Base-by-base conservation (phyloP, 2,797 vertebrate genomes). In the Rhodeus uyekii region DNA sequence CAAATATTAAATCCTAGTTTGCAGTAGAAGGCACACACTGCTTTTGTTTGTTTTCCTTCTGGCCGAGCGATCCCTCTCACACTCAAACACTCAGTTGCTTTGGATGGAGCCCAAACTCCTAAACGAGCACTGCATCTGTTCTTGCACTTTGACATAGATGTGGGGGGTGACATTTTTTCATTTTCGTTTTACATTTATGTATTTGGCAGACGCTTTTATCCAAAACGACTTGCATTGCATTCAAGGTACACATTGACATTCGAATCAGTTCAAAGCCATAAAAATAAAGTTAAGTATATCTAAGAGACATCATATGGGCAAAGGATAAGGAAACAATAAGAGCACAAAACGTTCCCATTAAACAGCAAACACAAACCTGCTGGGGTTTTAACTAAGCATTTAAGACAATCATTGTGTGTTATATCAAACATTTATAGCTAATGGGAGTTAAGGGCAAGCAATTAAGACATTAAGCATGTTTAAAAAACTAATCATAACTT, bases 101-200 rank as follows among this genome's bases (percentile, higher is more conserved):
- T 50, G 69, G 69, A 81, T 19, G 10, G 29, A 73, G 44, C 58
- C 32, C 79, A 73, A 50, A 81, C 58, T 64, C 22, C 55, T 64
- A 60, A 22, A 60, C 18, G 6, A 64, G 44, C 29, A 8, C 39
- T 5, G 2, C 79, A 74, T 81, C 58, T 81, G 58, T 73, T 81
- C 69, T 64, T 73, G 78, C 58, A 63, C 32, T 63, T 74, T 36
- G 10, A 61, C 79, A 64, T 8, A 36, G 8, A 42, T 18, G 8
- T 3, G 3, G 16, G 8, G 29, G 32, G 32, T 2, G 4, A 27
- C 4, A 38, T 50, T 81, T 36, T 22, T 22, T 24, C 39, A n/a
- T n/a, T n/a, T n/a, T n/a, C n/a, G n/a, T n/a, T n/a, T n/a, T n/a
- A n/a, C n/a, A n/a, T n/a, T n/a, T n/a, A n/a, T n/a, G n/a, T n/a